A percentile compares a stretch with the other conserved stretches of the same genome.
phyloP scores from a whole-genome alignment of 2,113 vertebrate genomes.

The Prolemur simus region DNA sequence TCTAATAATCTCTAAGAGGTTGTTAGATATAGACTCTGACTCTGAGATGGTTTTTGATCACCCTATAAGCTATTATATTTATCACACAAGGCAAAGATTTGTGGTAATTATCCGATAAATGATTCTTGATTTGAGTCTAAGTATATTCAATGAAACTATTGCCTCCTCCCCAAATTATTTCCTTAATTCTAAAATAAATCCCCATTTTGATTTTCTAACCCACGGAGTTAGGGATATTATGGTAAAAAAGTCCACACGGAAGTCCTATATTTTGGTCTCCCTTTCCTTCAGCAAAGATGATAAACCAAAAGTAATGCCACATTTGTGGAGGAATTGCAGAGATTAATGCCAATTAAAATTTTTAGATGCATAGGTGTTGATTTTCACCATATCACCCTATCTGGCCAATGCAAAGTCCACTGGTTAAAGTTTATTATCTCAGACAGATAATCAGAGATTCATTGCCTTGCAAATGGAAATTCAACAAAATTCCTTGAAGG shows the following conservation, averaged over 20 bases:
- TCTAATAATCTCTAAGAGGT: background rate
- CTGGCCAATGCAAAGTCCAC: background rate
- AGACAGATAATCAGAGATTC: background rate
- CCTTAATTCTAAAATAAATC: background rate
- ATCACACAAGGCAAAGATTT: constrained; percentile 14
- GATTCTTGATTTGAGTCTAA: background rate
- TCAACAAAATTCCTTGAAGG: background rate
- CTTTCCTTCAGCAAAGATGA: background rate
- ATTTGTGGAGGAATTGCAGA: background rate
- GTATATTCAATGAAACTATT: background rate
- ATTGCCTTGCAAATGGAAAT: background rate
- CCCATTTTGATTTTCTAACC: background rate
- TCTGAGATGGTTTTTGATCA: background rate
- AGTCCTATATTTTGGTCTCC: background rate
- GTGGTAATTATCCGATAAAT: background rate
- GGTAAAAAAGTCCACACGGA: background rate
- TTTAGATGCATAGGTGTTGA: background rate
- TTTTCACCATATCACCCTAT: background rate
- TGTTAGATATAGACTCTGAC: background rate
- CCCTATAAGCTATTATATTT: background rate
- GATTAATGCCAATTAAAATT: background rate
- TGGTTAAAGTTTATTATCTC: background rate
- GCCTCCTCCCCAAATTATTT: background rate
- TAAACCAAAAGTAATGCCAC: background rate
- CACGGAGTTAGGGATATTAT: background rate